phyloP scores from a whole-genome alignment of 2,113 vertebrate species.

The Chaetorhynchus papuensis region DNA sequence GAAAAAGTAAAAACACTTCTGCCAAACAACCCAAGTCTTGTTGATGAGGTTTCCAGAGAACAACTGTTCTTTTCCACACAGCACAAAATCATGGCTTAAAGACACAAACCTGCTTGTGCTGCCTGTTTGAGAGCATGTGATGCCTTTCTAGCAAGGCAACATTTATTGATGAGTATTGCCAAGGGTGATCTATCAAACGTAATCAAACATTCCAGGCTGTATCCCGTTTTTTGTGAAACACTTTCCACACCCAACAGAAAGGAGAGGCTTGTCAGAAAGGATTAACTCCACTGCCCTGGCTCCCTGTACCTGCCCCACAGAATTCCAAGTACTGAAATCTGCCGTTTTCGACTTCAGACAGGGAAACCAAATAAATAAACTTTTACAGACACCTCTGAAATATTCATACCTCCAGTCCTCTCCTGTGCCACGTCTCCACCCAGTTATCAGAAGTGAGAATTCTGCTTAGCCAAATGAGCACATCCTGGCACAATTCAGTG shows the following conservation, averaged over 20 bases:
- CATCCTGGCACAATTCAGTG: neutral
- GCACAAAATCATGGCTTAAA: neutral
- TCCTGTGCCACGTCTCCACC: accelerated
- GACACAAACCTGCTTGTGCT: neutral
- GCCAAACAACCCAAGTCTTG: neutral
- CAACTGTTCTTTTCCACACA: neutral
- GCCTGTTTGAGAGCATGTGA: neutral
- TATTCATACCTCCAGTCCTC: neutral
- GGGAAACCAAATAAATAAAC: neutral
- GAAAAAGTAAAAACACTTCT: neutral
- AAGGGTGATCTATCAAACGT: neutral
- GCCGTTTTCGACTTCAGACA: neutral
- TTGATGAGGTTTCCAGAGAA: neutral
- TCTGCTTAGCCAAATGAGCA: neutral
- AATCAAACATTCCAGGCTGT: neutral
- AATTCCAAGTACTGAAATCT: neutral
- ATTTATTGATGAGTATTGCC: neutral
- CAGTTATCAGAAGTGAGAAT: neutral
- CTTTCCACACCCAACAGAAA: neutral
- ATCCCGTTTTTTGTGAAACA: neutral
- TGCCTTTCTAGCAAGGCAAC: neutral
- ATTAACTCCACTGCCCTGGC: neutral
- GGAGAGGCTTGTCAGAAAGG: neutral
- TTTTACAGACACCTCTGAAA: neutral
- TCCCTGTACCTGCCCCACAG: neutral